Conservation (phyloP, 2,888 invertebrate species). For the Cataglyphis altisquamis region DNA sequence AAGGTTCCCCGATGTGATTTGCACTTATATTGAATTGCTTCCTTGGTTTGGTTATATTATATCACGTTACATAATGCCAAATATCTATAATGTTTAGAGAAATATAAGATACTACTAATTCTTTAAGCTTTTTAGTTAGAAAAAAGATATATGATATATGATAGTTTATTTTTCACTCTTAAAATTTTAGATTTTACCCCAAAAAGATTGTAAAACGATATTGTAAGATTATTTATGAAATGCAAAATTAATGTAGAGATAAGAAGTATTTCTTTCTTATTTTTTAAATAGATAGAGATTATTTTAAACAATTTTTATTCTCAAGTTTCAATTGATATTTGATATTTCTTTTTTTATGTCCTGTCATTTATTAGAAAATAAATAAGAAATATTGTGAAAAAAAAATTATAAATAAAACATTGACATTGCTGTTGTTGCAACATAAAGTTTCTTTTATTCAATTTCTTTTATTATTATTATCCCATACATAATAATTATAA, state of each 20-base stretch:
- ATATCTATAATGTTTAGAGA: background rate
- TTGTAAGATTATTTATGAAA: constrained; percentile 8
- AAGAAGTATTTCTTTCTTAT: background rate
- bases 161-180: background rate
- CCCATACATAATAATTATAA: background rate
- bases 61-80: background rate
- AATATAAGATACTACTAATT: background rate
- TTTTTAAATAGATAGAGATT: background rate
- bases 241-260: background rate
- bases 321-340: background rate
- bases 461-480: background rate
- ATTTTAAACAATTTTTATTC: background rate
- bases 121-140: background rate
- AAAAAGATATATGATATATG: background rate
- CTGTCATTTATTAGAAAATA: background rate
- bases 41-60: background rate
- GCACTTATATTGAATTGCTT: constrained; percentile 26
- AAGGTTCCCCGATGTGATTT: constrained; percentile 37
- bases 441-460: background rate
- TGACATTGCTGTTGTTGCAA: background rate
- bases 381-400: background rate
- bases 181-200: background rate
- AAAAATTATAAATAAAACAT: constrained; percentile 8
- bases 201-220: background rate
- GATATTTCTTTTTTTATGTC: background rate